Evolutionary conservation across 1,140 invertebrate genomes (phyloP), one percentile per base, ranked within the genome.

Genomic region (Caenorhabditis latens): DNA sequence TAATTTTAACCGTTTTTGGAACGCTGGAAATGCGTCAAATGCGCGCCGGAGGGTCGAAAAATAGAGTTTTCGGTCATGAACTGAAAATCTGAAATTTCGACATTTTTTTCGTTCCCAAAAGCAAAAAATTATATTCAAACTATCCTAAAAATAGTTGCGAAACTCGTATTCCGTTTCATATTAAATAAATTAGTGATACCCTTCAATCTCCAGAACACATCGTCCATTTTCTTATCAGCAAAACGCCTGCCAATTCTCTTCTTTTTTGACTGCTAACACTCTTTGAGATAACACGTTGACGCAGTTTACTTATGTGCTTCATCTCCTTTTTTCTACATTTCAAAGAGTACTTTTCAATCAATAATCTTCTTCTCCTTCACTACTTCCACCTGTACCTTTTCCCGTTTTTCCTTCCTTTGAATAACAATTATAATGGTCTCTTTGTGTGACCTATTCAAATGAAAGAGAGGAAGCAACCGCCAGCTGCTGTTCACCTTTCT

Each of bases 361-460:
- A 71, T 71, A 43, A 43, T 21, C 13, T 11, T 63, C 32, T n/a
- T 8, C 61, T 40, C 61, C n/a, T 16, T 11, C 13, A 14, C 50
- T 53, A 19, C 11, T 19, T 58, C 57, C 57, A n/a, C 65, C 42
- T 43, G 42, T 40, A 40, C 61, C 65, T 32, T 32, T 32, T 32
- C 32, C 42, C 7, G 4, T 71, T 71, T 46, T 13, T 71, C n/a
- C 14, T 42, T 71, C 16, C 1, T 42, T 71, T 71, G 19, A 46
- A 71, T 19, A 71, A 43, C 65, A 71, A 71, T 71, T 71, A 71
- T 71, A 71, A 71, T 71, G 65, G 42, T 43, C 42, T 71, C 65
- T 71, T 71, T 71, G 65, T 71, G 61, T 65, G n/a, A n/a, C n/a
- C n/a, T n/a, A 14, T 71, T 11, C 42, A 4, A n/a, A 42, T 13